These are phyloP conservation scores for Pachymerium ferrugineum DNA, from an alignment of 2,888 invertebrate species.

Conservation along the genomic window DNA sequence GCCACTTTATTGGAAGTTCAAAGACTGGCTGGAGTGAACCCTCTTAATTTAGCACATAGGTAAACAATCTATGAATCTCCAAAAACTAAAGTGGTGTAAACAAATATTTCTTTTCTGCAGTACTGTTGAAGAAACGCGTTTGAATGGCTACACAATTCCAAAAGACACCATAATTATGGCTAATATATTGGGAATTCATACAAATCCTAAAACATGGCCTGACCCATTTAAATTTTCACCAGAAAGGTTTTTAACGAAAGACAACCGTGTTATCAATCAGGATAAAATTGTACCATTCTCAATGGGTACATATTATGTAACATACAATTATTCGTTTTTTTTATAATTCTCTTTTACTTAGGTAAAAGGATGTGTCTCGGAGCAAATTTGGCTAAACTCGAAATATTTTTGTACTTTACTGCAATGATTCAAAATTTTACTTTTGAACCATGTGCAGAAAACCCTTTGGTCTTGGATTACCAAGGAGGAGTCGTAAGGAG, in stretches of 20 bases:
- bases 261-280: not conserved
- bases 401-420: not conserved
- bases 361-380: constrained; percentile 4
- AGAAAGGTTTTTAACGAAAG: not conserved
- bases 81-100: not conserved
- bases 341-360: not conserved
- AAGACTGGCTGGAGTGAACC: constrained; percentile 29
- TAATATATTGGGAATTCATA: constrained; percentile 2
- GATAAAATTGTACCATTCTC: constrained; percentile 25
- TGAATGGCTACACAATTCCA: not conserved
- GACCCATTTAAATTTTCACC: not conserved
- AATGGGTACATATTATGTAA: not conserved
- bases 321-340: not conserved
- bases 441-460: not conserved
- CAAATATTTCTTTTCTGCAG: not conserved
- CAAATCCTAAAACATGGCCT: not conserved
- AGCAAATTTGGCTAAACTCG: not conserved
- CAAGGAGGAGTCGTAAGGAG: not conserved
- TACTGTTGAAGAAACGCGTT: not conserved
- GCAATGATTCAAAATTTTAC: not conserved
- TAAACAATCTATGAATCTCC: not conserved
- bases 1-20: constrained; percentile 32
- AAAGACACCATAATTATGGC: constrained; percentile 10
- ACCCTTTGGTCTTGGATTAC: not conserved
- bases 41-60: constrained; percentile 35